Base-by-base conservation (phyloP, 2,113 vertebrate genomes). In the Sylvilagus bachmani region DNA sequence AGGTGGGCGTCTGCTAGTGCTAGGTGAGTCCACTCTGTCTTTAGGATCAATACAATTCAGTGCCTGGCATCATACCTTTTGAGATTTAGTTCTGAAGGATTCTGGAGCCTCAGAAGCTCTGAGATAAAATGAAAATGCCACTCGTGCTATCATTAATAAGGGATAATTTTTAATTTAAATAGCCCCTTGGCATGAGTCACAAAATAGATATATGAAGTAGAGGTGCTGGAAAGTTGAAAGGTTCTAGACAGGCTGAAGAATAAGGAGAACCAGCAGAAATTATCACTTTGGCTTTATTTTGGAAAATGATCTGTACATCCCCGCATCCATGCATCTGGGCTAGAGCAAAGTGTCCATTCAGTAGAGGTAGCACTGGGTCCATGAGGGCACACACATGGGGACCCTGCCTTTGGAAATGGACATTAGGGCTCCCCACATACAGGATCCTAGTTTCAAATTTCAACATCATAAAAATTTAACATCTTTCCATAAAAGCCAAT, bases 381-480 rank as follows among this genome's bases (percentile, higher is more conserved):
- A 66, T 31, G 55, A 81, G 12, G 33, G 2, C 4, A 19, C 38
- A 78, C 49, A 36, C 27, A 25, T 0, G 27, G 24, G 19, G 90
- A 44, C 33, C 10, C 67, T 31, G 31, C 6, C 86, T 67, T 90
- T 71, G 70, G 70, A 86, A 96, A 80, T 24, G 51, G 24, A 91
- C 89, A 58, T 24, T 13, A 86, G 66, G 64, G 61, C 0, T 44
- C 27, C 29, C 92, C 74, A 75, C 49, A 78, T 7, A 33, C 13
- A 64, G 49, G 31, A 73, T 90, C 69, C 19, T n/a, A 49, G 44
- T 38, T 55, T 95, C 74, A 85, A 27, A 81, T 87, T 95, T 93
- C 75, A 89, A 58, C 73, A 97, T 84, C 83, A 81, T 95, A 64
- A 96, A 97, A 97, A 94, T 93, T 91, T 93, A 95, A 94, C 86